Evolutionary conservation across 2,888 invertebrate genomes (phyloP).

Genomic region (Limnephilus lunatus): DNA sequence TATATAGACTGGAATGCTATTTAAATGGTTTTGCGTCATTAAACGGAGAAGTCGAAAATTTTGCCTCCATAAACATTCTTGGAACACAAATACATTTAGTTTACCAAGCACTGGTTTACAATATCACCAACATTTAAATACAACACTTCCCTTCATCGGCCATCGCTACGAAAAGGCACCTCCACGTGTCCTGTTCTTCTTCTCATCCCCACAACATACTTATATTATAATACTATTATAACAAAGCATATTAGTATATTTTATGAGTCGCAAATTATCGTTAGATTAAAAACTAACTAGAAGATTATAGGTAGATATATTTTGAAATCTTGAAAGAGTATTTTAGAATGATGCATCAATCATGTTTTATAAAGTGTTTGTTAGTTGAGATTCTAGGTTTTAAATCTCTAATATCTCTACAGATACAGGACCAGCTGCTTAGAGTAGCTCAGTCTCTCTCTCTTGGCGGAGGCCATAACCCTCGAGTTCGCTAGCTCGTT

Average conservation of each 20-base stretch:
- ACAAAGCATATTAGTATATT: constrained; percentile 21
- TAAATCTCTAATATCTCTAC: not conserved
- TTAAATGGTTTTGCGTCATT: not conserved
- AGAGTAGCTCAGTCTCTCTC: not conserved
- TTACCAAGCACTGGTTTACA: not conserved
- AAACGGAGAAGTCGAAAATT: not conserved
- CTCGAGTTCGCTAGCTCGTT: not conserved
- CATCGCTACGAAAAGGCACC: not conserved
- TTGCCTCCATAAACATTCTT: not conserved
- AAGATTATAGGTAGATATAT: constrained; percentile 4
- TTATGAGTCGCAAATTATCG: constrained; percentile 22
- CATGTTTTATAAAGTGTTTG: not conserved
- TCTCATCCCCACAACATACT: not conserved
- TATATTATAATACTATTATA: constrained; percentile 3
- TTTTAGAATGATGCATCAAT: constrained; percentile 4
- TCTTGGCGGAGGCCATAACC: not conserved
- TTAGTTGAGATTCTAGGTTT: not conserved
- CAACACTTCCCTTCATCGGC: not conserved
- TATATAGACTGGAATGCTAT: not conserved
- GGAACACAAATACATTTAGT: not conserved
- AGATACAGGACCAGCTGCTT: not conserved
- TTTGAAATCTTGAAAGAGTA: constrained; percentile 3
- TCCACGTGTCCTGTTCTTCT: not conserved
- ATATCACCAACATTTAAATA: not conserved
- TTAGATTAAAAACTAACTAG: constrained; percentile 29